Evolutionary conservation across 2,888 invertebrate genomes (phyloP), one percentile per base, ranked within the genome.

Genomic region (Pegoplata infirma): DNA sequence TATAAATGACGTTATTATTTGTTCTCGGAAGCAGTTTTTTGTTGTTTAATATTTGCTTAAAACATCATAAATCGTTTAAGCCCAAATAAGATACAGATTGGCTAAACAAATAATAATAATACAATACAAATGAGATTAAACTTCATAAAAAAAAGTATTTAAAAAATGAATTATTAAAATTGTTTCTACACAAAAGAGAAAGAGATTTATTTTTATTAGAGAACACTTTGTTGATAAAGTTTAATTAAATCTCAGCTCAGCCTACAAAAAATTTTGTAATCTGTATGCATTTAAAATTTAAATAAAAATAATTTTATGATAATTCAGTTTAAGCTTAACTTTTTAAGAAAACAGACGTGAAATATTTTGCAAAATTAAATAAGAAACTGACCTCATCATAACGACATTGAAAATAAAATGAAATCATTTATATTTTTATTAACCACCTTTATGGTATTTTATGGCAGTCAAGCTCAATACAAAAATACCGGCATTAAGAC

Each of bases 401-500:
- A 51, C 53, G 46, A 80, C 19, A 69, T 68, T 12, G 17, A 28
- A 55, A 12, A 56, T 8, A 44, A 40, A 64, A 83, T 83, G 83
- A 81, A 80, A 68, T 73, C 67, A 58, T 72, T 81, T n/a, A 14
- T 78, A 23, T 28, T 51, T 16, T 0, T 73, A 40, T n/a, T 59
- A 64, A 55, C 21, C 32, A 19, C 10, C 8, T 51, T 59, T n/a
- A 19, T 56, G 28, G n/a, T 61, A 25, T 23, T 51, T 5, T 63
- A 14, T 46, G 53, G 28, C 16, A 72, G 67, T 12, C 68, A 36
- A 58, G 85, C 84, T 12, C 87, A 87, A 74, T 84, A 81, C 28
- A 87, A 87, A 72, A 87, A 86, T 19, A 78, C 84, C 3, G 88
- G 88, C 79, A 87, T 87, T 53, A 87, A 88, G 55, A 87, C 87